Evolutionary conservation across 92 coral and sea anemone species (phyloP), one percentile per base, ranked within the genome.

Genomic region (Plumapathes pennacea): DNA sequence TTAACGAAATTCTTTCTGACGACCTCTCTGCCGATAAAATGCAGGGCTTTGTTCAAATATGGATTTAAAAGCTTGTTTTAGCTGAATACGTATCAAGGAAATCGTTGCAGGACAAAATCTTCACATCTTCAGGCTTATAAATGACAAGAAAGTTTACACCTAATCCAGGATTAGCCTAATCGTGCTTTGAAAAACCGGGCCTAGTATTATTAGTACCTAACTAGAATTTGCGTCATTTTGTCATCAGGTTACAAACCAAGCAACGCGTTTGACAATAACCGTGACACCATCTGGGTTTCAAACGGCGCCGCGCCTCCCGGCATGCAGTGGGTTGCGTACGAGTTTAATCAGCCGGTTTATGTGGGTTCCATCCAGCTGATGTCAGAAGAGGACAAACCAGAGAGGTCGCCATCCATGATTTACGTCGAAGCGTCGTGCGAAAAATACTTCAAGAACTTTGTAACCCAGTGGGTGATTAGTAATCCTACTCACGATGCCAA

Each of bases 381-480:
- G 22, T 49, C 88, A 5, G 98, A 92, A 45, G 85, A 72, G 29
- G 98, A 81, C 71, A 92, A 92, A 32, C 96, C 98, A 5, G 98
- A 92, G 29, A 71, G 98, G 10, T 66, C 90, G 6, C 96, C 98
- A 10, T 38, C 92, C 1, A 67, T 88, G 84, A 84, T 92, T 57
- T 92, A 76, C 41, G 96, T 92, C 18, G 98, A 92, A 69, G 92
- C 92, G 22, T 92, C 98, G 46, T 92, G 98, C 62, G 98, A 92
- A 57, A 92, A 84, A 52, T 92, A 88, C 64, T 92, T 92, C 85
- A 82, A 81, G 29, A 89, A 79, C 20, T 92, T 88, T 45, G 98
- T 83, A 38, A 92, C 96, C 1, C 69, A 74, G 37, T 92, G 98
- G 98, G 76, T 82, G 2, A 70, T 92, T 24, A 78, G 60, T 48